A percentile compares a stretch with the other conserved stretches of the same genome.
Evolutionary conservation across 2,797 vertebrate genomes (phyloP).

Genomic region (Otolemur crassicaudatus): DNA sequence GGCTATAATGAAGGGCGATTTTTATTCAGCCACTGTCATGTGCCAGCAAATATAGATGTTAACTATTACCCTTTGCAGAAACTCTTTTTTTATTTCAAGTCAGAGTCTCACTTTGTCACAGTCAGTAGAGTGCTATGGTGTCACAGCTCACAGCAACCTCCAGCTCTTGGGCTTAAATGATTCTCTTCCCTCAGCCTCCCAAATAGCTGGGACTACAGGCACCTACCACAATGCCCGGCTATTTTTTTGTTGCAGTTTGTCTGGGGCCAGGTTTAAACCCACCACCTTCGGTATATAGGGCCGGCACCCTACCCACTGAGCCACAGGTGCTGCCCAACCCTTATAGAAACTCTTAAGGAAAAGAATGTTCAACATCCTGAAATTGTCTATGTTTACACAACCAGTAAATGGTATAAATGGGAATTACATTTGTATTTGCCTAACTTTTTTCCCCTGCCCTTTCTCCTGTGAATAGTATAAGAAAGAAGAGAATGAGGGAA

Average conservation of each 20-base stretch:
- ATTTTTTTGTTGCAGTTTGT: too few relatives aligned
- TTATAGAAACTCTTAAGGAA: neutral
- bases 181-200: too few relatives aligned
- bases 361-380: neutral
- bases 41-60: neutral
- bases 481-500: neutral
- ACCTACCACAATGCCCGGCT: too few relatives aligned
- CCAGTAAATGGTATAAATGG: neutral
- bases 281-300: too few relatives aligned
- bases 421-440: neutral
- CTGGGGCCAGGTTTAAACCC: too few relatives aligned
- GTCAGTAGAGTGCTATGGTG: too few relatives aligned
- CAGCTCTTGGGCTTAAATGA: too few relatives aligned
- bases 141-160: too few relatives aligned
- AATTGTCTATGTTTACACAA: neutral
- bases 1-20: neutral
- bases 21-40: neutral
- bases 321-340: neutral
- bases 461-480: neutral
- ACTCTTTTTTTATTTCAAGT: neutral
- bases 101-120: too few relatives aligned
- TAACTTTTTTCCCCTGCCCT: neutral
- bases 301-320: too few relatives aligned
- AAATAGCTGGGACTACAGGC: too few relatives aligned
- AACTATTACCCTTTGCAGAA: neutral